Base-by-base conservation (phyloP, 64 coral and sea anemone genomes). In the Dendronephthya gigantea region DNA sequence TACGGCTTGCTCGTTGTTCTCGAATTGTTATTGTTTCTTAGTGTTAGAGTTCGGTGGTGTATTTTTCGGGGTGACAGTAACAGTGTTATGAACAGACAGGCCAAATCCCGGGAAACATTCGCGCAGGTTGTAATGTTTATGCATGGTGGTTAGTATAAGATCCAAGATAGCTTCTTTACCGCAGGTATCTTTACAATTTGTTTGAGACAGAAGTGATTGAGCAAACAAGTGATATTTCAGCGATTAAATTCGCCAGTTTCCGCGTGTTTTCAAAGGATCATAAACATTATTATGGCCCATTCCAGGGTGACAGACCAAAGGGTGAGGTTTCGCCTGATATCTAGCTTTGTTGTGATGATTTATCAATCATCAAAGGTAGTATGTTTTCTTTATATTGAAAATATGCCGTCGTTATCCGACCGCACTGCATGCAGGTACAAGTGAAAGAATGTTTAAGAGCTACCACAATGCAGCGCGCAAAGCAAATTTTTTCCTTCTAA, bases 121-220 rank as follows among this genome's bases (percentile, higher is more conserved):
- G 19, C 3, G 29, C 58, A 66, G 14, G 29, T n/a, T 66, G 19
- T 66, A 30, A 66, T 30, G 19, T 17, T 39, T 90, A 86, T 28
- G 69, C 89, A 90, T 37, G 40, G 82, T 90, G 66, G 89, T 90
- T 22, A 86, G 45, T 4, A 90, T 40, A 14, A 86, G 50, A 50
- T 90, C 84, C 49, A 90, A 41, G 2, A 52, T 17, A 27, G 41
- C 19, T 35, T 58, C 39, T 83, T 83, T 38, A 35, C 22, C 5
- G 87, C 52, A 83, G 37, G 74, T 34, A 49, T 43, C 33, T 59
- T 33, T 29, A 82, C 43, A 7, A 82, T 82, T 83, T 83, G 43
- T 58, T 83, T 89, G 27, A 51, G 48, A 7, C 35, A 28, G 37
- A 89, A 83, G 12, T 83, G 75, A 9, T 28, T 56, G 58, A 52